Evolutionary conservation across 1,140 invertebrate species (phyloP).

Genomic region (Procambarus virginalis): DNA sequence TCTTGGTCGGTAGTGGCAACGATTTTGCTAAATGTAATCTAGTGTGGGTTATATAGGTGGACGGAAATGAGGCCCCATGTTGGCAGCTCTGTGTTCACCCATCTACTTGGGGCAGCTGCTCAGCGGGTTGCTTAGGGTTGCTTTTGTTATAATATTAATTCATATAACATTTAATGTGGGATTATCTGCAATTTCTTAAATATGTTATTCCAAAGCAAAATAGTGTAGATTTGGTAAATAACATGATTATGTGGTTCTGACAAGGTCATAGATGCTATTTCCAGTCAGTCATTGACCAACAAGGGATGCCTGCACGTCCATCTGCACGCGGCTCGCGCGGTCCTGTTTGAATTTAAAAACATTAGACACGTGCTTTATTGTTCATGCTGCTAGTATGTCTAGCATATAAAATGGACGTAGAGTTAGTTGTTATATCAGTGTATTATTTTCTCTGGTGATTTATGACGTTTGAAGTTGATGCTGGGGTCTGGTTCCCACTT

Average conservation of each 20-base stretch:
- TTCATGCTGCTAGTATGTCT: not conserved
- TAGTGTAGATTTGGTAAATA: not conserved
- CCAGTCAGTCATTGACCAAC: constrained; percentile 1
- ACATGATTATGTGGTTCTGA: not conserved
- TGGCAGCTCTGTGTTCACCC: constrained; percentile 48
- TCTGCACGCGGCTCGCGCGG: constrained; percentile 58
- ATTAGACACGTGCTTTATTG: constrained; percentile 24
- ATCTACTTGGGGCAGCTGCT: constrained; percentile 50
- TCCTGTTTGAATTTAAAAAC: constrained; percentile 61
- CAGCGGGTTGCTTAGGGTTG: constrained; percentile 25
- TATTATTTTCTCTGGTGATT: not conserved
- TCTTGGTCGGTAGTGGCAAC: not conserved
- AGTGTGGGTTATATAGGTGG: constrained; percentile 9
- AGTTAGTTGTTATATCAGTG: too few relatives aligned
- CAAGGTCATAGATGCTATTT: not conserved
- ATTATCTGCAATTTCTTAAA: not conserved
- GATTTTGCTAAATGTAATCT: not conserved
- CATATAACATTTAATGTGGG: not conserved
- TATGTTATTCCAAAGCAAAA: not conserved
- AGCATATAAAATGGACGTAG: too few relatives aligned
- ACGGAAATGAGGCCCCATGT: constrained; percentile 20
- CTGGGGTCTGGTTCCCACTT: not conserved
- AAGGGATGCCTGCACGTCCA: constrained; percentile 30
- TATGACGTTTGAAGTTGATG: not conserved
- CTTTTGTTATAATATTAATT: not conserved